Conservation (phyloP, 2,797 vertebrate genomes). For the Poecilia velifera region DNA sequence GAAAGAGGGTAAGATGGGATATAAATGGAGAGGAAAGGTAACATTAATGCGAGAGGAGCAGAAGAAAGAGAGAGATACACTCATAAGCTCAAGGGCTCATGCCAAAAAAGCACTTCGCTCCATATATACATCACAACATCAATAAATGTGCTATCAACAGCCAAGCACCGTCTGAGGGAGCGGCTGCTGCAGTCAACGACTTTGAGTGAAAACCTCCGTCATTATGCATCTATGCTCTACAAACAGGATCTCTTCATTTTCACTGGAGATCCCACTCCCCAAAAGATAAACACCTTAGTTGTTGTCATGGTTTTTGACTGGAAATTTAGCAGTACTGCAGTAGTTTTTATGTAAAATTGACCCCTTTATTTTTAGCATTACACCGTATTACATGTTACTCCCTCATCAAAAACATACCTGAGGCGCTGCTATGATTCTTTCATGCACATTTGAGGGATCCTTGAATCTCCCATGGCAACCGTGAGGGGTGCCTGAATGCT, state of each 20-base stretch:
- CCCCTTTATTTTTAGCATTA: no score
- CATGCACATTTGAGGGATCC: no score
- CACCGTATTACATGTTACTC: no score
- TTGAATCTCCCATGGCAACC: no score
- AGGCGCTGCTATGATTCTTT: no score
- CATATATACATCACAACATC: conserved; percentile 66
- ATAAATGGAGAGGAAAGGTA: conserved; percentile 44
- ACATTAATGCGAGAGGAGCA: conserved; percentile 27
- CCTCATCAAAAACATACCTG: no score
- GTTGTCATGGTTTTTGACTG: not conserved
- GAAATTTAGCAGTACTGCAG: no score
- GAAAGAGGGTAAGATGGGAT: conserved; percentile 21
- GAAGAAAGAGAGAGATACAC: conserved; percentile 22
- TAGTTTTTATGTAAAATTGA: no score
- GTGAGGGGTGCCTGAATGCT: no score
- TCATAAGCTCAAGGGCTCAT: conserved; percentile 33
- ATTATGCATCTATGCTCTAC: not conserved
- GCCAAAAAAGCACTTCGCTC: conserved; percentile 72
- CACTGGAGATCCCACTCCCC: not conserved
- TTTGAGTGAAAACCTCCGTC: conserved; percentile 10
- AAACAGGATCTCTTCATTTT: not conserved
- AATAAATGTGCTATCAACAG: conserved; percentile 63
- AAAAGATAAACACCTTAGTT: not conserved
- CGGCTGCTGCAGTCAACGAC: conserved; percentile 7
- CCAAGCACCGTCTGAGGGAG: conserved; percentile 18